Evolutionary conservation across 2,113 vertebrate genomes (phyloP), one percentile per base, ranked within the genome.

Genomic region (Tetrax tetrax): DNA sequence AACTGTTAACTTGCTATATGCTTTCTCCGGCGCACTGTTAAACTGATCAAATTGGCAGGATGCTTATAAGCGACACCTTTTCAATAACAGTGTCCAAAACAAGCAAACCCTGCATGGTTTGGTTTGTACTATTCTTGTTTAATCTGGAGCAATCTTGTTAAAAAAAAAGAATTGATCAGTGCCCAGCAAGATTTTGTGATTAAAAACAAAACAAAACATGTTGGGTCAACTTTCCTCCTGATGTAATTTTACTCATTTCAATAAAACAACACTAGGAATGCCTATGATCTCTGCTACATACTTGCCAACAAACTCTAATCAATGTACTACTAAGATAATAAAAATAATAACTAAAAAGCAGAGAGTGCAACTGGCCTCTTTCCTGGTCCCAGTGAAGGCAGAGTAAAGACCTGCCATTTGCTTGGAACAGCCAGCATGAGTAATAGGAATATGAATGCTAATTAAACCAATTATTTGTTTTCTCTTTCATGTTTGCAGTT

Each of bases 51-150:
- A 84, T 15, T 95, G 69, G 89, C 91, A 95, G 53, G 45, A 85
- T 92, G 74, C 70, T 93, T 85, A 51, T 50, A 80, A 87, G 57
- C 86, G 93, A 59, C 76, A 94, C 90, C 70, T 95, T 83, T 93
- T 85, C 74, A 57, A 14, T 14, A 31, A 1, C 35, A 78, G 29
- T 12, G 25, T 91, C 96, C 94, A 96, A 94, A 92, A 72, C 74
- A 96, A 96, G 83, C 92, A 97, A 95, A 69, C 20, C n/a, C 57
- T 79, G 80, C 65, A 24, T 33, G 41, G 28, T 87, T 92, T 89
- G 84, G 74, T 79, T 91, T 87, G 69, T 84, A 75, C 69, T 95
- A 68, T 79, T 84, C 80, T 87, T 92, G 91, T 95, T 97, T 96
- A 72, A 93, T 82, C 80, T 96, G 92, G 83, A 97, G 48, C 57